These are phyloP conservation scores for Petrocephalus sullivani DNA, from an alignment of 2,797 vertebrate species.

Conservation along the genomic window DNA sequence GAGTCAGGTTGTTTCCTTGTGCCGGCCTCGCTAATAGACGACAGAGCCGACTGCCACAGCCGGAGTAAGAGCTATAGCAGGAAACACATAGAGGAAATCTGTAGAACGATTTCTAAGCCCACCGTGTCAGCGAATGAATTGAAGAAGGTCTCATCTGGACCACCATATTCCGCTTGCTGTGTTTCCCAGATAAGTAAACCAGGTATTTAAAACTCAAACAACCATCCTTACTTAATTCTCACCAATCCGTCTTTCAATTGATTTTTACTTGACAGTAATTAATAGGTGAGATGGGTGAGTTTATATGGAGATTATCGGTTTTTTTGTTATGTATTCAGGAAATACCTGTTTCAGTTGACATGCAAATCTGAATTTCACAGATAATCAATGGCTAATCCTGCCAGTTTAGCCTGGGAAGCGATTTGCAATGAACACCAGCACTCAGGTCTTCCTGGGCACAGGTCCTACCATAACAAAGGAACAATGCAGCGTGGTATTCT, in stretches of 20 bases:
- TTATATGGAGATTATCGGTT: background rate
- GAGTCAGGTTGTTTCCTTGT: background rate
- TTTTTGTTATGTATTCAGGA: background rate
- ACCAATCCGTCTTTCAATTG: background rate
- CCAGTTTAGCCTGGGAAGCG: background rate
- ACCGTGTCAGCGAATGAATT: background rate
- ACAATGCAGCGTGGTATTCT: background rate
- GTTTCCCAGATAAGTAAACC: background rate
- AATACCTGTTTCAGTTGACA: background rate
- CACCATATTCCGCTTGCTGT: background rate
- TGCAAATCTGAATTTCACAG: background rate
- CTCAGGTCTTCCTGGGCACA: background rate
- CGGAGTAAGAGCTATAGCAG: background rate
- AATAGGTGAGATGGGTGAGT: background rate
- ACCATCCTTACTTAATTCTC: background rate
- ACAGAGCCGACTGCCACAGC: background rate
- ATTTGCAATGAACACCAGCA: background rate
- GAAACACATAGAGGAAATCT: background rate
- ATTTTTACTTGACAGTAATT: background rate
- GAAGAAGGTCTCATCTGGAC: background rate
- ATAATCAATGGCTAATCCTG: background rate
- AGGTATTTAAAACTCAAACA: background rate
- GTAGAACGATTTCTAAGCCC: background rate
- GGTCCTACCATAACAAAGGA: background rate
- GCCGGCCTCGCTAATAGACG: background rate